phyloP scores from a whole-genome alignment of 2,888 invertebrate species.

The Halocaridina rubra region DNA sequence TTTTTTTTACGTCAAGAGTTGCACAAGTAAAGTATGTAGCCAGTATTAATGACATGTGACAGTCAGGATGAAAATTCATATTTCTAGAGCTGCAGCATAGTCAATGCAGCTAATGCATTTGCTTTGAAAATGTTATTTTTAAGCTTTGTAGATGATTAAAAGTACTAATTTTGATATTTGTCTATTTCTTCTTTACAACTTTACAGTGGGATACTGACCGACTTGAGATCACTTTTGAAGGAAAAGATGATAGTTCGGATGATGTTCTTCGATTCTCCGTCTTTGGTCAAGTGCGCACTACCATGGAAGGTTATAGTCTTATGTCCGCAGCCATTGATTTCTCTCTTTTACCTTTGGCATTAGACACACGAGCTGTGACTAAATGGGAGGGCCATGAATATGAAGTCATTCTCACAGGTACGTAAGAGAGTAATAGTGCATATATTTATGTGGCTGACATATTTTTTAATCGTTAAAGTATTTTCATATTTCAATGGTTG shows the following conservation, averaged over 20 bases:
- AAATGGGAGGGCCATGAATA: conserved; percentile 56
- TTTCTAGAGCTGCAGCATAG: too few relatives aligned
- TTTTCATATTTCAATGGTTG: too few relatives aligned
- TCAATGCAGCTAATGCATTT: too few relatives aligned
- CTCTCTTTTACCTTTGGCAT: not conserved
- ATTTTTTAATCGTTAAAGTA: too few relatives aligned
- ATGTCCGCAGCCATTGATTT: conserved; percentile 44
- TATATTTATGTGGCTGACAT: too few relatives aligned
- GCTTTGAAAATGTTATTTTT: too few relatives aligned
- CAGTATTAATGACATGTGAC: too few relatives aligned
- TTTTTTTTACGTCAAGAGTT: too few relatives aligned
- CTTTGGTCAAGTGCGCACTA: conserved; percentile 51
- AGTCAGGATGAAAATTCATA: too few relatives aligned
- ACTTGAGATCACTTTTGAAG: conserved; percentile 46
- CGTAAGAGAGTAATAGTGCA: not conserved
- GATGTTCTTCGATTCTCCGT: conserved; percentile 33
- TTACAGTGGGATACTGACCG: conserved; percentile 55
- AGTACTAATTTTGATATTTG: too few relatives aligned
- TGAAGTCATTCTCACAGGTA: conserved; percentile 35
- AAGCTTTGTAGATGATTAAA: too few relatives aligned
- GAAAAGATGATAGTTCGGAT: conserved; percentile 38
- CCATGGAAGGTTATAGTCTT: conserved; percentile 51
- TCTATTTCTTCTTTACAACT: not conserved
- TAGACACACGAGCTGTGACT: conserved; percentile 35
- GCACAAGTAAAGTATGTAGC: too few relatives aligned